Evolutionary conservation across 2,113 vertebrate species (phyloP), one percentile per base, ranked within the genome.

Genomic region (Neogobius melanostomus): DNA sequence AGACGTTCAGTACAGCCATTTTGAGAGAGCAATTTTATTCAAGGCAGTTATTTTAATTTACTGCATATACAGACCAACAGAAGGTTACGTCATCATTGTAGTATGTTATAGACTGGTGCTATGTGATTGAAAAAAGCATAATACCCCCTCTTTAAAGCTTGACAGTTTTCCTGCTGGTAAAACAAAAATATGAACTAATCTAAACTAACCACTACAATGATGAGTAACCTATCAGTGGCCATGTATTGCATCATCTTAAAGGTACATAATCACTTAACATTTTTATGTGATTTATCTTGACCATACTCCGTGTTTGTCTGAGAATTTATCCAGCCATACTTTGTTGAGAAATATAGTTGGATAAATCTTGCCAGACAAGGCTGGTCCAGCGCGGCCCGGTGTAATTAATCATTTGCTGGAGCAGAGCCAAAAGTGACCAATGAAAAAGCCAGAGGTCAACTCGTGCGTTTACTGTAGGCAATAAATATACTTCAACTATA

Each of bases 341-440:
- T 60, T 7, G 43, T 36, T 8, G 36, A 5, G 14, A 69, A 64
- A 75, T 45, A 56, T 42, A 48, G 50, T 21, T 48, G 49, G 47
- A 68, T 63, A 67, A 52, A 66, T 66, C 2, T 64, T 64, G 1
- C 50, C 12, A 53, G 14, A 8, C 50, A 64, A 14, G 52, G 11
- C 51, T 60, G 56, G 56, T 16, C 62, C 17, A 45, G 10, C 0
- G 0, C 16, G 47, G 17, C 46, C 36, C 8, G 52, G 36, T 42
- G 71, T 77, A 59, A 48, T 57, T 60, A 64, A 36, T 68, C 0
- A 43, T 45, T 70, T n/a, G 45, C 50, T 67, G 75, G 71, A 62
- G 50, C 36, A 15, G 50, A 59, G 65, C 69, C 69, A 77, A 52
- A 21, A 51, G 52, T 66, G 66, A 72, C 66, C 47, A 42, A 54